Evolutionary conservation across 2,888 invertebrate genomes (phyloP).

Genomic region (Scaptodrosophila latifasciaeformis): DNA sequence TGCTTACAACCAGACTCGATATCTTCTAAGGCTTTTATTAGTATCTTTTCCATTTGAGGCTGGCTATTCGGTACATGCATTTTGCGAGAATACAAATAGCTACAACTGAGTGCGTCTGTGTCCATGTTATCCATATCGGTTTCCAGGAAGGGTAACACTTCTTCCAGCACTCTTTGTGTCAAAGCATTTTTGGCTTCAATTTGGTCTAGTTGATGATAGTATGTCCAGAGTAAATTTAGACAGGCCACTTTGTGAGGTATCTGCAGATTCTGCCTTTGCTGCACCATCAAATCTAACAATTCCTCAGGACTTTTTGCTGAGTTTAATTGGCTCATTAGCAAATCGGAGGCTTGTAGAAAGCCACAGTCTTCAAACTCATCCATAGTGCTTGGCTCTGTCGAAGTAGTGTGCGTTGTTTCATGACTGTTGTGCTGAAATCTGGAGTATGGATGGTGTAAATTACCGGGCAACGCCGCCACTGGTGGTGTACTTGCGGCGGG

Average conservation of each 20-base stretch:
- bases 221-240: slow-evolving; percentile 54
- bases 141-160: slow-evolving; percentile 54
- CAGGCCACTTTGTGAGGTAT: slow-evolving; percentile 47
- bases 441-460: no score
- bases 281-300: slow-evolving; percentile 12
- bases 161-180: slow-evolving; percentile 22
- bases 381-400: slow-evolving; percentile 1
- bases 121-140: slow-evolving; percentile 67
- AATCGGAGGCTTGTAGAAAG: no score
- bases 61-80: slow-evolving; percentile 73
- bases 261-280: neutral
- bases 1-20: slow-evolving; percentile 49
- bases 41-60: slow-evolving; percentile 68
- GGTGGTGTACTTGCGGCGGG: slow-evolving; percentile 29
- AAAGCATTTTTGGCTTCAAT: slow-evolving; percentile 2
- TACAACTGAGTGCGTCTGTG: slow-evolving; percentile 73
- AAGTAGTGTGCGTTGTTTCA: neutral
- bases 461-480: neutral
- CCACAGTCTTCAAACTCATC: slow-evolving; percentile 20
- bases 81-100: slow-evolving; percentile 76
- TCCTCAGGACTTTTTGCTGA: slow-evolving; percentile 11
- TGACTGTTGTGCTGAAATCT: no score
- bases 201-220: slow-evolving; percentile 28
- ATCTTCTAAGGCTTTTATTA: slow-evolving; percentile 52
- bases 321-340: neutral